Conservation (phyloP, 1,140 invertebrate genomes). For the Anastatus disparis region DNA sequence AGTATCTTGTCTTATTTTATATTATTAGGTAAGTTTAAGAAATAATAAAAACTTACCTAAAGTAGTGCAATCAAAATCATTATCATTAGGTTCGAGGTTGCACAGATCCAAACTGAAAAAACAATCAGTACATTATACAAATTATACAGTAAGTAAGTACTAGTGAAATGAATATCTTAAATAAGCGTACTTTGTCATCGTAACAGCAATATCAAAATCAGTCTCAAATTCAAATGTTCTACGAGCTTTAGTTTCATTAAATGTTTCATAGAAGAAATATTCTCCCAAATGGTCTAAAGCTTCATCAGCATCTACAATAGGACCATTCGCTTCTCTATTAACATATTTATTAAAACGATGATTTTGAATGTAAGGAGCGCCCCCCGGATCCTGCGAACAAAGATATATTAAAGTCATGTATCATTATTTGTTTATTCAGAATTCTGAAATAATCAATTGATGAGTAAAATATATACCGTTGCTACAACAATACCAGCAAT, state of each 20-base stretch:
- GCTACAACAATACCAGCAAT: slow-evolving; percentile 51
- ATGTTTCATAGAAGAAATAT: slow-evolving; percentile 50
- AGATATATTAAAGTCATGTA: too few species aligned
- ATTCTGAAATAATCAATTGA: too few species aligned
- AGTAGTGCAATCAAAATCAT: slow-evolving; percentile 9
- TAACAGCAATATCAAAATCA: slow-evolving; percentile 45
- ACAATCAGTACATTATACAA: neutral
- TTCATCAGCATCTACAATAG: slow-evolving; percentile 47
- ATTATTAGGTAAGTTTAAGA: neutral
- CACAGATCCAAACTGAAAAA: slow-evolving; percentile 21
- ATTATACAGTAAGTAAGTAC: neutral
- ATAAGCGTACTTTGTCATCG: slow-evolving; percentile 46
- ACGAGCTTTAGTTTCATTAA: neutral
- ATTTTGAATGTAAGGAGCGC: slow-evolving; percentile 49
- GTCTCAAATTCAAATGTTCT: slow-evolving; percentile 45
- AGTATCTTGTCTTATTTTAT: too few species aligned
- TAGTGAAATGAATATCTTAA: neutral
- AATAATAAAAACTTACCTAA: slow-evolving; percentile 6
- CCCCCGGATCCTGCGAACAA: slow-evolving; percentile 52
- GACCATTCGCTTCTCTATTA: neutral
- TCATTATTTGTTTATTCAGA: too few species aligned
- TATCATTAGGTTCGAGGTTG: neutral
- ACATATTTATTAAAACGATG: too few species aligned
- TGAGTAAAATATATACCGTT: slow-evolving; percentile 29
- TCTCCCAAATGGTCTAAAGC: slow-evolving; percentile 47